These are phyloP conservation scores for Agonopterix alstromeriana DNA, from an alignment of 2,888 invertebrate species.

Conservation along the genomic window DNA sequence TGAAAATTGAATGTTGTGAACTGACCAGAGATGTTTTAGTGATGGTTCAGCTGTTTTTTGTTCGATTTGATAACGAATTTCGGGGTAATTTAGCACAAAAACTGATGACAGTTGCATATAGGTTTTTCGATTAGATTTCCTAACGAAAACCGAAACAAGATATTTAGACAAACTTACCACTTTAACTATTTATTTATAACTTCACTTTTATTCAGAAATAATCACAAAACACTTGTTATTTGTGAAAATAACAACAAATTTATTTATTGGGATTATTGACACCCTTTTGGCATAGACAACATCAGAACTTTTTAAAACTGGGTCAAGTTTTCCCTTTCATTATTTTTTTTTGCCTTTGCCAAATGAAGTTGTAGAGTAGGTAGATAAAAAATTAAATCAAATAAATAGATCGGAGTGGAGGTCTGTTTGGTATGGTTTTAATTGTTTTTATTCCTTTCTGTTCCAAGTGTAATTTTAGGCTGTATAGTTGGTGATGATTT, in stretches of 20 bases:
- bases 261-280: slow-evolving; percentile 40
- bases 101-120: slow-evolving; percentile 11
- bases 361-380: too few relatives aligned
- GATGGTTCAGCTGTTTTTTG: too few relatives aligned
- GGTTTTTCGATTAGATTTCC: slow-evolving; percentile 5
- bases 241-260: slow-evolving; percentile 27
- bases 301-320: slow-evolving; percentile 7
- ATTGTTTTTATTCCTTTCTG: too few relatives aligned
- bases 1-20: too few relatives aligned
- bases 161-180: slow-evolving; percentile 2
- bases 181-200: not conserved
- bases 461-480: too few relatives aligned
- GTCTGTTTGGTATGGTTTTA: too few relatives aligned
- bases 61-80: too few relatives aligned
- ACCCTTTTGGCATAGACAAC: slow-evolving; percentile 39
- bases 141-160: not conserved
- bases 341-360: too few relatives aligned
- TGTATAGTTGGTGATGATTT: too few relatives aligned
- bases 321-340: not conserved
- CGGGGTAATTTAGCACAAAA: slow-evolving; percentile 3
- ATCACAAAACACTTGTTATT: slow-evolving; percentile 3
- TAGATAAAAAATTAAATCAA: too few relatives aligned
- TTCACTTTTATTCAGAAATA: slow-evolving; percentile 7
- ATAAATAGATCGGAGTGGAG: too few relatives aligned
- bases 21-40: too few relatives aligned